A percentile compares a stretch with the other conserved stretches of the same genome.
Conservation (phyloP, 2,113 vertebrate genomes). For the Hiodon tergisus region DNA sequence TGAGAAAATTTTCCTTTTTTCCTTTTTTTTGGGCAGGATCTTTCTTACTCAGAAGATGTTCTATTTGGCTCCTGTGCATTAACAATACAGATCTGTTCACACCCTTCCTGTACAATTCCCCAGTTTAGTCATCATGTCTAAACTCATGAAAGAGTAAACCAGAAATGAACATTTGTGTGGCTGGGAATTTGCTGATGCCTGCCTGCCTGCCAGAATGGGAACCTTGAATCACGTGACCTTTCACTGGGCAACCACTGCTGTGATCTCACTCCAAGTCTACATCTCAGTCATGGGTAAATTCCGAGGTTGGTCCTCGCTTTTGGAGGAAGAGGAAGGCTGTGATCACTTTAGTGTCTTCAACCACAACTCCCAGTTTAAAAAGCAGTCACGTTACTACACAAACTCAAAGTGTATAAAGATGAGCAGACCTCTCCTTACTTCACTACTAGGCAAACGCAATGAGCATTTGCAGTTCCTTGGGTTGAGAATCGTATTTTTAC, state of each 20-base stretch:
- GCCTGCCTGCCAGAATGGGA: neutral
- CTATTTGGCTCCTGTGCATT: neutral
- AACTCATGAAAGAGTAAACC: neutral
- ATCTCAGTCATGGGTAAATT: neutral
- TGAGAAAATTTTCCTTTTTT: too few relatives aligned
- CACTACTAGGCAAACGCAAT: too few relatives aligned
- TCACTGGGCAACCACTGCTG: neutral
- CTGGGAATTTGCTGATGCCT: constrained; percentile 11
- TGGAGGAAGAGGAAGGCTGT: neutral
- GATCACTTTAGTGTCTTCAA: constrained; percentile 1
- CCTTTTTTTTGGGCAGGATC: neutral
- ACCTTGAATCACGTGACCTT: neutral
- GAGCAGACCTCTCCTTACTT: too few relatives aligned
- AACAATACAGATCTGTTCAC: neutral
- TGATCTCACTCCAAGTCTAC: neutral
- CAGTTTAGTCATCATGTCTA: constrained; percentile 2
- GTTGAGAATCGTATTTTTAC: constrained; percentile 33
- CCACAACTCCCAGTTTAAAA: too few relatives aligned
- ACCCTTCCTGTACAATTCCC: neutral
- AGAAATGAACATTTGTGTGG: constrained; percentile 9
- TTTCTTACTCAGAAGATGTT: neutral
- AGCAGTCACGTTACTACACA: too few relatives aligned
- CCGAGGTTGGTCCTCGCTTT: neutral
- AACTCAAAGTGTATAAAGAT: too few relatives aligned
- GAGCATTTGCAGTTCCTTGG: constrained; percentile 25